These are phyloP conservation scores for Linnaemya vulpina DNA, from an alignment of 2,888 invertebrate genomes.

Conservation along the genomic window DNA sequence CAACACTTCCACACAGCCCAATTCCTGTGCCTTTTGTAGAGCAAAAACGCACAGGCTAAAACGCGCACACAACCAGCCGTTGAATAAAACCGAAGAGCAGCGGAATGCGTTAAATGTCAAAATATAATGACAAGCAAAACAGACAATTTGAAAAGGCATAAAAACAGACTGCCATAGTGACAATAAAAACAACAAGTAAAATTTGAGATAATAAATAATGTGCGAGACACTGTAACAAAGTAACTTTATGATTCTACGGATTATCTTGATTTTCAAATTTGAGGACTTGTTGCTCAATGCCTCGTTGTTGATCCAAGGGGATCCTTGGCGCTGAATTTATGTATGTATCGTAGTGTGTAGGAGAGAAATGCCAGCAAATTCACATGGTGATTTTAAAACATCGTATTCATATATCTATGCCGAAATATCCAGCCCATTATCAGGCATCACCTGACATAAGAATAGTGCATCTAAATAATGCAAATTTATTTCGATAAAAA, in stretches of 20 bases:
- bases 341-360: too few species aligned
- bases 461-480: too few species aligned
- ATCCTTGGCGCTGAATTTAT: too few species aligned
- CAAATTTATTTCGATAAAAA: too few species aligned
- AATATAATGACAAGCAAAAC: conserved; percentile 72
- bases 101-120: conserved; percentile 72
- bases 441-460: too few species aligned
- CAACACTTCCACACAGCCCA: not conserved
- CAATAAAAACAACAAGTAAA: conserved; percentile 43
- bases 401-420: too few species aligned
- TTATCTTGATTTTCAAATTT: too few species aligned
- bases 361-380: too few species aligned
- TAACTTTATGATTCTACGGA: not conserved
- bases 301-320: too few species aligned
- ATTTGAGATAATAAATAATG: conserved; percentile 17
- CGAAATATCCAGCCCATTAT: too few species aligned
- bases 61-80: conserved; percentile 1
- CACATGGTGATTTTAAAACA: too few species aligned
- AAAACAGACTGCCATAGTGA: conserved; percentile 41
- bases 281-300: not conserved
- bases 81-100: conserved; percentile 41
- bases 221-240: not conserved
- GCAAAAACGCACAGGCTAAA: not conserved
- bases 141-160: conserved; percentile 67
- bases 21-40: not conserved